Conservation (phyloP, 2,888 invertebrate genomes). For the Habrosyne pyritoides region DNA sequence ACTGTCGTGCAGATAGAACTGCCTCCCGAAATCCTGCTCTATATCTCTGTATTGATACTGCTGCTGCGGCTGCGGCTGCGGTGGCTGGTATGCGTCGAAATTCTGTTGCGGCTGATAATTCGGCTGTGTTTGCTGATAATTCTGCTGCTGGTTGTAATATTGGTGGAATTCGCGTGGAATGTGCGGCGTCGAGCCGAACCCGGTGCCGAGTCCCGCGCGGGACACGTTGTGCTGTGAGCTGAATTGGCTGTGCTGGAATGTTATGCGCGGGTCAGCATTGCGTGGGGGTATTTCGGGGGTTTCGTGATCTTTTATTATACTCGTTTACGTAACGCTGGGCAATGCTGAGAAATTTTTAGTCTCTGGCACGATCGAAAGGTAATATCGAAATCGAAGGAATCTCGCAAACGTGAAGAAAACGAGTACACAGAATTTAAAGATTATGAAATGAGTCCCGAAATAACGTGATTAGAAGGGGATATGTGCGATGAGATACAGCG, state of each 20-base stretch:
- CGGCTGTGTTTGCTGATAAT: conserved; percentile 46
- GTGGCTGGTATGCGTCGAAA: conserved; percentile 57
- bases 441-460: conserved; percentile 26
- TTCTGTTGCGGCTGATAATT: conserved; percentile 36
- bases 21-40: conserved; percentile 58
- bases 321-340: no score
- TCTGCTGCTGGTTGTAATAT: conserved; percentile 42
- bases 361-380: no score
- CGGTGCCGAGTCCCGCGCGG: conserved; percentile 50
- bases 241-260: conserved; percentile 81
- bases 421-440: no score
- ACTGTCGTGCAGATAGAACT: conserved; percentile 90
- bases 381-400: no score
- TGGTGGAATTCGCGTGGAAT: conserved; percentile 59
- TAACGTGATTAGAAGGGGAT: conserved; percentile 14
- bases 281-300: not conserved
- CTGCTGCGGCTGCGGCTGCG: conserved; percentile 49
- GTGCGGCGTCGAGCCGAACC: conserved; percentile 81
- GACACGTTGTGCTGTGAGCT: conserved; percentile 82
- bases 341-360: no score
- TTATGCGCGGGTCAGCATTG: conserved; percentile 32
- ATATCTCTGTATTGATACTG: conserved; percentile 60
- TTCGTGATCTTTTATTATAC: not conserved
- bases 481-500: not conserved
- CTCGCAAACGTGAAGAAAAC: no score